These are phyloP conservation scores for Heliothis peltigera DNA, from an alignment of 2,888 invertebrate genomes.

Conservation along the genomic window DNA sequence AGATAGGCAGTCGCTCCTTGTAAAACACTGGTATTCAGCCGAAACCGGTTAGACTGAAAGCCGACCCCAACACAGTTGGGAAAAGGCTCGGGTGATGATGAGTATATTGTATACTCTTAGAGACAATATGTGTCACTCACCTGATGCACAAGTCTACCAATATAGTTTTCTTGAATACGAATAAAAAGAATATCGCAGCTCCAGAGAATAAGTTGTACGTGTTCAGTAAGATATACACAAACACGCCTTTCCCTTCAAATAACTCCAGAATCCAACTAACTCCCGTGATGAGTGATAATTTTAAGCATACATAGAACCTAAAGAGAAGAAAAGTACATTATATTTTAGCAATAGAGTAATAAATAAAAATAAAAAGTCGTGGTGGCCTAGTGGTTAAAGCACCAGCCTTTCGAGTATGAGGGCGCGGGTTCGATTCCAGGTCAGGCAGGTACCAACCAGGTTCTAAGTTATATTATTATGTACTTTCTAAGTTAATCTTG, in stretches of 20 bases:
- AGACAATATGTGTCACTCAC: conserved; percentile 49
- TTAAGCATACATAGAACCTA: conserved; percentile 67
- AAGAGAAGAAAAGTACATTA: neutral
- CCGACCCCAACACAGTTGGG: too few species aligned
- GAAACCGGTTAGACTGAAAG: too few species aligned
- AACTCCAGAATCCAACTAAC: conserved; percentile 69
- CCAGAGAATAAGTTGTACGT: conserved; percentile 66
- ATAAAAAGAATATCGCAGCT: conserved; percentile 68
- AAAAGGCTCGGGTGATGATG: too few species aligned
- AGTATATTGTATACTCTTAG: neutral
- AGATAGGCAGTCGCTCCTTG: too few species aligned
- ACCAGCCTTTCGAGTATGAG: too few species aligned
- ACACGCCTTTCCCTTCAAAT: neutral
- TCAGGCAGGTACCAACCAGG: too few species aligned
- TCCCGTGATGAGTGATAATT: conserved; percentile 69
- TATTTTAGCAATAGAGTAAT: neutral
- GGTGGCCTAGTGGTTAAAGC: too few species aligned
- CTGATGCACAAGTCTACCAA: conserved; percentile 58
- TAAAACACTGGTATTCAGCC: too few species aligned
- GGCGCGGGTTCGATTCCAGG: too few species aligned
- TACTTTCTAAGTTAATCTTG: too few species aligned
- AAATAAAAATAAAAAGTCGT: too few species aligned
- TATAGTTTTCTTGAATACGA: conserved; percentile 65
- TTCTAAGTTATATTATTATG: too few species aligned
- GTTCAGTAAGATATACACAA: conserved; percentile 49